Conservation (phyloP, 2,888 invertebrate genomes). For the Hofmannophila pseudospretella region DNA sequence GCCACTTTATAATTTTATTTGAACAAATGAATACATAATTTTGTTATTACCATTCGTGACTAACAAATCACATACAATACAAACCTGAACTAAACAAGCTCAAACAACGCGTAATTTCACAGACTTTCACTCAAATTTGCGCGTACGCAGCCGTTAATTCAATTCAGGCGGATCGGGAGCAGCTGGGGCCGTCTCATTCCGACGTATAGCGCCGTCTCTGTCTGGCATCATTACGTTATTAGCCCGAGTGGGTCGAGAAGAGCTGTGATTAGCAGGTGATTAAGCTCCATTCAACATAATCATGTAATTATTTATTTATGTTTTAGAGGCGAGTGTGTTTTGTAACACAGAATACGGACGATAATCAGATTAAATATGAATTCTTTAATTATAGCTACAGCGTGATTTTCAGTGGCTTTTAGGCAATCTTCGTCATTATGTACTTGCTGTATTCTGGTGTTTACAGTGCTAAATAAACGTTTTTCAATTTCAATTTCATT, state of each 20-base stretch:
- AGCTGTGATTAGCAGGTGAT: conserved; percentile 72
- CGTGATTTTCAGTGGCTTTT: too few species aligned
- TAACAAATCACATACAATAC: conserved; percentile 3
- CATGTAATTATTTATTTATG: conserved; percentile 76
- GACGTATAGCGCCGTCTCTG: conserved; percentile 26
- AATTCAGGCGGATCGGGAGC: conserved; percentile 20
- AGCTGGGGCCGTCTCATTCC: conserved; percentile 22
- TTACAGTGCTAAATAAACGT: too few species aligned
- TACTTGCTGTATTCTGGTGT: too few species aligned
- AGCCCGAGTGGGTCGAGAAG: conserved; percentile 51
- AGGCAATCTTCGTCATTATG: too few species aligned
- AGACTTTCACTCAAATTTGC: conserved; percentile 28
- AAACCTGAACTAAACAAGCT: conserved; percentile 3
- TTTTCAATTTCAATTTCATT: too few species aligned
- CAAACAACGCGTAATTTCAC: conserved; percentile 11
- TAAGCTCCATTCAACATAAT: conserved; percentile 73
- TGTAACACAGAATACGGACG: conserved; percentile 41
- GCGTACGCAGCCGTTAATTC: conserved; percentile 31
- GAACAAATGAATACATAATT: not conserved
- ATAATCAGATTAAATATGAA: conserved; percentile 20
- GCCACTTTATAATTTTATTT: conserved; percentile 1
- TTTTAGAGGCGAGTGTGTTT: conserved; percentile 69
- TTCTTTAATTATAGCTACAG: too few species aligned
- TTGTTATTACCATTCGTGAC: not conserved
- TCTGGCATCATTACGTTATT: conserved; percentile 68